Conservation (phyloP, 2,888 invertebrate species). For the Chymomyza procnemis region DNA sequence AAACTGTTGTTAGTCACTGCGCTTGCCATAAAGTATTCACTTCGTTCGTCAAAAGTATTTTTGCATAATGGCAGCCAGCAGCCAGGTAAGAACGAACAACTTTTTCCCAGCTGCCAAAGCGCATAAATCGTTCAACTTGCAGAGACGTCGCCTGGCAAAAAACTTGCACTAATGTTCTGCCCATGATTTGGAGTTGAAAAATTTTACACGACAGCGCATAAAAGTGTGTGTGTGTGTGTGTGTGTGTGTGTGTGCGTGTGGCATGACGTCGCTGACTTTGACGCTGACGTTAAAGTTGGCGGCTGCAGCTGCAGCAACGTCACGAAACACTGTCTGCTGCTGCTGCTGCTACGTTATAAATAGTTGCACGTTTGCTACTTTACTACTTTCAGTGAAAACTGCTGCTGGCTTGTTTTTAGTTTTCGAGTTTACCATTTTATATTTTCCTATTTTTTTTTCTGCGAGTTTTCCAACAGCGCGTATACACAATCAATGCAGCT, state of each 20-base stretch:
- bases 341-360: conserved; percentile 45
- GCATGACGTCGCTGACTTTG: background rate
- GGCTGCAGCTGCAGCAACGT: conserved; percentile 1
- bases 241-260: conserved; percentile 23
- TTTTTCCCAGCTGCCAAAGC: conserved; percentile 36
- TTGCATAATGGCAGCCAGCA: conserved; percentile 29
- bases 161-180: conserved; percentile 70
- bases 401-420: conserved; percentile 25
- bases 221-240: conserved; percentile 51
- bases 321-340: conserved; percentile 35
- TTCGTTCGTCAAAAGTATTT: conserved; percentile 40
- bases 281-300: background rate
- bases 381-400: conserved; percentile 39
- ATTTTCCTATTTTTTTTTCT: too few relatives aligned
- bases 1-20: background rate
- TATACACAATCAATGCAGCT: too few relatives aligned
- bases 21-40: conserved; percentile 14
- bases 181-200: conserved; percentile 72
- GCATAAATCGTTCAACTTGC: conserved; percentile 62
- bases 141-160: conserved; percentile 30
- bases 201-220: conserved; percentile 49
- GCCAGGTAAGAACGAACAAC: conserved; percentile 42
- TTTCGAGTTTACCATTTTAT: conserved; percentile 26
- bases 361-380: conserved; percentile 58
- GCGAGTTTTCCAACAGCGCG: background rate